These are phyloP conservation scores for Bombus waltoni DNA, from an alignment of 1,140 invertebrate species.

Conservation along the genomic window DNA sequence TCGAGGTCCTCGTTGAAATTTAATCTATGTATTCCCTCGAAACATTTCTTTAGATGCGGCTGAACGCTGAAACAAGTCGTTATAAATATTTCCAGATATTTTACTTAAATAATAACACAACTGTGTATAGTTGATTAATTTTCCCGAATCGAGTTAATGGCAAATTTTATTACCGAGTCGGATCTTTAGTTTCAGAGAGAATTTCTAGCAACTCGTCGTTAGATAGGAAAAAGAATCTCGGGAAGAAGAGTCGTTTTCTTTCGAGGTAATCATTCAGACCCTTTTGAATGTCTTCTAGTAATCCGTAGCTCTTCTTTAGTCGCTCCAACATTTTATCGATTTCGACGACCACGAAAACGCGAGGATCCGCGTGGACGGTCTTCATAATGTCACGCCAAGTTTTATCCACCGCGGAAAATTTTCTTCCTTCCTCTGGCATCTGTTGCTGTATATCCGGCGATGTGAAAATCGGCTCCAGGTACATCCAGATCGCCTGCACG, in stretches of 20 bases:
- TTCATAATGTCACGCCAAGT: conserved; percentile 98
- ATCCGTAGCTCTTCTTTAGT: conserved; percentile 92
- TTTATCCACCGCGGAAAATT: conserved; percentile 95
- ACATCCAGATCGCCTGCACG: conserved; percentile 98
- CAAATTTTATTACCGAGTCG: conserved; percentile 86
- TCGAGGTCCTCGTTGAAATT: conserved; percentile 94
- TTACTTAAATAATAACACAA: too few species aligned
- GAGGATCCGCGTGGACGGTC: conserved; percentile 88
- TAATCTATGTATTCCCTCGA: conserved; percentile 94
- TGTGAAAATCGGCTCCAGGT: conserved; percentile 97
- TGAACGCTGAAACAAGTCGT: conserved; percentile 87
- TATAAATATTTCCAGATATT: too few species aligned
- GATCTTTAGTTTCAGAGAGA: conserved; percentile 98
- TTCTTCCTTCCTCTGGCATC: conserved; percentile 94
- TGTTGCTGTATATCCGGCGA: conserved; percentile 98
- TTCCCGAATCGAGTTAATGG: too few species aligned
- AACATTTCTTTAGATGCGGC: conserved; percentile 97
- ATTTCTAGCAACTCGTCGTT: conserved; percentile 99
- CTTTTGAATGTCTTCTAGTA: conserved; percentile 95
- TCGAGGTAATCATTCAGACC: conserved; percentile 98
- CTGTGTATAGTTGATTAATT: too few species aligned
- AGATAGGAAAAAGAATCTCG: conserved; percentile 98
- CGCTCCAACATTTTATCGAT: conserved; percentile 97
- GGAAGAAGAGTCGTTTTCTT: conserved; percentile 97
- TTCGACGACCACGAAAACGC: conserved; percentile 91